Evolutionary conservation across 1,140 invertebrate species (phyloP), one percentile per base, ranked within the genome.

Genomic region (Macrosteles quadrilineatus): DNA sequence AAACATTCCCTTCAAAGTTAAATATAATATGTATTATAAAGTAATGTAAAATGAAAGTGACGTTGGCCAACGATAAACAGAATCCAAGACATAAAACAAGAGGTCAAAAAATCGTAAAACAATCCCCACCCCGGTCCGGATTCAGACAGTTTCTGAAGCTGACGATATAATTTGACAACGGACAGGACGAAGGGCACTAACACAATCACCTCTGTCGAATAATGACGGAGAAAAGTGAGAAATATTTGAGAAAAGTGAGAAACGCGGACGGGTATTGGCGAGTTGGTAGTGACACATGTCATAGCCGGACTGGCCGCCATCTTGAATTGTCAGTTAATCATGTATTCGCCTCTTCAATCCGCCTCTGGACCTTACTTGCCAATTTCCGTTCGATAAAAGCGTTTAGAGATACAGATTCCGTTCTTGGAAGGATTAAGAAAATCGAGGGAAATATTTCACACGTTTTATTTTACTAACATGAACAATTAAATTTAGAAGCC

Each of bases 231-330:
- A 50, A 50, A 59, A 59, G 55, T 59, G 55, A 29, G 55, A 59
- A 59, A 59, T 59, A 59, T 59, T 59, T 59, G 55, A 59, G 55
- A 59, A 59, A 59, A 59, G 55, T 59, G 55, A 59, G 55, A 59
- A 59, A 59, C 55, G 55, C 25, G 14, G 21, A 23, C 12, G 47
- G 55, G 23, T 59, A 59, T 59, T 59, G 55, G 55, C 55, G 55
- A 50, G 55, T 14, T 59, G 55, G 27, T 3, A 6, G 12, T 29
- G 55, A 27, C 55, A 59, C 25, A 25, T 59, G 55, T 27, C 55
- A 59, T 6, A 27, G 55, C 23, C 12, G 55, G 23, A 12, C 55
- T 59, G 47, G 47, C 27, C 55, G 55, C 55, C 55, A 59, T 59
- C 55, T 59, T 59, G 55, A 29, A 59, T 59, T 59, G 55, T 59